A percentile compares a stretch with the other conserved stretches of the same genome.
These are phyloP conservation scores for Drosophila asahinai DNA, from an alignment of 1,140 invertebrate species.

Conservation along the genomic window DNA sequence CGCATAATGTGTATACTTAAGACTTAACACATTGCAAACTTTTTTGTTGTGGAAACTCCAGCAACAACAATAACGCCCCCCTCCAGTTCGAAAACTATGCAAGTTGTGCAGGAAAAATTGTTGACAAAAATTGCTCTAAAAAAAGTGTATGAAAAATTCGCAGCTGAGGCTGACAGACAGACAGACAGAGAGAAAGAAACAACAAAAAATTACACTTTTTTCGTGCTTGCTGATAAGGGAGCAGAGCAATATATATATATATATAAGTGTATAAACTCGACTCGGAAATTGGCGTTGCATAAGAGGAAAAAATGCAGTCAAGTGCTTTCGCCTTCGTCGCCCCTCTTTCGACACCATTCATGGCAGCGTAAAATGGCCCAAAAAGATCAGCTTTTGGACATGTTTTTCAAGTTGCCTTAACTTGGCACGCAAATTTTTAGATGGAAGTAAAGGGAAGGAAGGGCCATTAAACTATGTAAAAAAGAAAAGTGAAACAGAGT, in stretches of 20 bases:
- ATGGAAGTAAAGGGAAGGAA: constrained; percentile 10
- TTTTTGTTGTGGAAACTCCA: constrained; percentile 14
- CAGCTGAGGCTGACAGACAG: constrained; percentile 31
- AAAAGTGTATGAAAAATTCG: constrained; percentile 17
- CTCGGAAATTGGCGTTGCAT: constrained; percentile 38
- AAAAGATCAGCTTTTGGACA: constrained; percentile 51
- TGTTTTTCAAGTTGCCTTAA: constrained; percentile 40
- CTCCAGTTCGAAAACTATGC: constrained; percentile 11
- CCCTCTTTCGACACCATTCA: neutral
- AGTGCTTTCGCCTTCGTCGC: constrained; percentile 18
- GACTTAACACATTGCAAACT: constrained; percentile 21
- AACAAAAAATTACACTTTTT: constrained; percentile 18
- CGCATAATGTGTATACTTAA: constrained; percentile 23
- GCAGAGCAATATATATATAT: neutral
- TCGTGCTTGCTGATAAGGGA: constrained; percentile 39
- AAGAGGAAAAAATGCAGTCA: constrained; percentile 48
- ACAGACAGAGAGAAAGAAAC: neutral
- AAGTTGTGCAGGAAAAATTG: constrained; percentile 10
- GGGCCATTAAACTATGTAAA: neutral
- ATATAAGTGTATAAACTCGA: constrained; percentile 24
- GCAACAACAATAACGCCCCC: neutral
- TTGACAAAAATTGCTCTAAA: constrained; percentile 19
- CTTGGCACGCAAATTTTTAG: constrained; percentile 39
- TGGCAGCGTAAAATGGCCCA: constrained; percentile 22
- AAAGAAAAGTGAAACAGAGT: neutral